Base-by-base conservation (phyloP, 2,888 invertebrate genomes). In the Harpagoxenus sublaevis region DNA sequence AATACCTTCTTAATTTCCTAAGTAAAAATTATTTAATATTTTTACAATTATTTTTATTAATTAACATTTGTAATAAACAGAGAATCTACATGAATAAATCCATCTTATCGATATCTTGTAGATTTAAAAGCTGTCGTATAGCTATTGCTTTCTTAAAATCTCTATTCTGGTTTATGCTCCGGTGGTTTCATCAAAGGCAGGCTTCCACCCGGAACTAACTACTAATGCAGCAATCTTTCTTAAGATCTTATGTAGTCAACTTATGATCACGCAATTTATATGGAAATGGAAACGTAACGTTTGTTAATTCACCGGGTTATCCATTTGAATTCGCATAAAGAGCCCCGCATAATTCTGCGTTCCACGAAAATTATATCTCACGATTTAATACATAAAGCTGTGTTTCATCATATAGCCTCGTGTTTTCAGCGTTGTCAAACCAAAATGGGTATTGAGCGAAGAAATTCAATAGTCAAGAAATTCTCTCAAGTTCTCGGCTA, bases 181-280 rank as follows among this genome's bases (percentile, higher is more conserved):
- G 90, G 84, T 84, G 91, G 89, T 89, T 92, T 93, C 92, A 92
- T 93, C 92, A 92, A 90, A 87, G 89, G 92, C 90, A 90, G 85
- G 89, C 92, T 85, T 86, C 92, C 86, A 91, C 87, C 91, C 92
- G 94, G 94, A 95, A 95, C 95, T 94, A 94, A 95, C 94, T 94
- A 94, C 94, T 92, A 93, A 93, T 93, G 92, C 92, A 90, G 90
- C 90, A 91, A 92, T 92, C 93, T 92, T 93, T 93, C 84, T 60
- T 89, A 84, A 90, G 91, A 92, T 92, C 91, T 93, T 92, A 91
- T 89, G 88, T 68, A 87, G 88, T 23, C 89, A 89, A 94, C 92
- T 94, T 93, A 94, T 93, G 92, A 88, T 84, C 86, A 66, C 68
- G 51, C 77, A 70, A 94, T 94, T 94, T 93, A 92, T 93, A 94